Evolutionary conservation across 2,113 vertebrate genomes (phyloP).

Genomic region (Centropristis striata): DNA sequence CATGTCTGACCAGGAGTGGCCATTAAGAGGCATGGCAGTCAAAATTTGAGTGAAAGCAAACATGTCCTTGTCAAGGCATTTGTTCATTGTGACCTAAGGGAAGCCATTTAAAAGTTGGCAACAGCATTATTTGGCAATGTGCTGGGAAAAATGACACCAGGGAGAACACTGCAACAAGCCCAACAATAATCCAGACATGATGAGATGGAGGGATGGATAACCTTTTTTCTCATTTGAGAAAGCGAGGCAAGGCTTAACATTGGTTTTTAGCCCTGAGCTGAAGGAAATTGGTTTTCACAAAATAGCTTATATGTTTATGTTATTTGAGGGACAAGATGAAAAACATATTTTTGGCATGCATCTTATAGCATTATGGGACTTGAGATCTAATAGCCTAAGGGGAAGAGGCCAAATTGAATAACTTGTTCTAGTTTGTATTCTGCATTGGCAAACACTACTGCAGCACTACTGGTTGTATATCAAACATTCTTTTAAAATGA

Average conservation of each 20-base stretch:
- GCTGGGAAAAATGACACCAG: neutral
- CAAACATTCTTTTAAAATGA: neutral
- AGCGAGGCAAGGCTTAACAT: neutral
- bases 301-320: neutral
- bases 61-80: neutral
- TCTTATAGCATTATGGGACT: neutral
- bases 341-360: neutral
- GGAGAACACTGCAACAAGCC: neutral
- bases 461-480: neutral
- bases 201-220: neutral
- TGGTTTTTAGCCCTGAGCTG: neutral
- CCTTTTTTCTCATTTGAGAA: neutral
- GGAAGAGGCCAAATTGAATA: neutral
- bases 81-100: neutral
- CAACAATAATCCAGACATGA: neutral
- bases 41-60: neutral
- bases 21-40: conserved; percentile 1
- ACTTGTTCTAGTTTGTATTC: neutral
- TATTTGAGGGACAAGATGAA: neutral
- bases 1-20: conserved; percentile 6
- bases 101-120: neutral
- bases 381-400: neutral
- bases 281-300: conserved; percentile 5
- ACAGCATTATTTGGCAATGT: neutral
- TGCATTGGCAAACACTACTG: neutral